Evolutionary conservation across 2,888 invertebrate species (phyloP).

Genomic region (Neria commutata): DNA sequence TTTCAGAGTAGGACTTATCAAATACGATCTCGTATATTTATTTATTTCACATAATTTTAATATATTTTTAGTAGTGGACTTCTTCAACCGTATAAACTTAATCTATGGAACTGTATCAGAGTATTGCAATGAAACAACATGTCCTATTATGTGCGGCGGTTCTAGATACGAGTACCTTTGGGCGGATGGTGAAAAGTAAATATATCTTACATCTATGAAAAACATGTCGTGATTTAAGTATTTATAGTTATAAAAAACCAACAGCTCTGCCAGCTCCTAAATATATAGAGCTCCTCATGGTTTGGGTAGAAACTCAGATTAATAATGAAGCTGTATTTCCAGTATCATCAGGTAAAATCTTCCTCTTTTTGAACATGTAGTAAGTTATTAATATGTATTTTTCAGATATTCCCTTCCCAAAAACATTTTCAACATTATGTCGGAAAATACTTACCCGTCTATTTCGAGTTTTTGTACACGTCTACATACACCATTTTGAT

Average conservation of each 20-base stretch:
- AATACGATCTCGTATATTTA: too few relatives aligned
- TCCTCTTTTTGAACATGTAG: background rate
- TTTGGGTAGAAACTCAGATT: slow-evolving; percentile 90
- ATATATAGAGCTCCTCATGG: slow-evolving; percentile 84
- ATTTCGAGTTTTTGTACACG: slow-evolving; percentile 91
- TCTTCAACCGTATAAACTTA: slow-evolving; percentile 91
- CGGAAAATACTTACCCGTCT: slow-evolving; percentile 87
- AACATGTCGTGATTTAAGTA: background rate
- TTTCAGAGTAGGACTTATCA: too few relatives aligned
- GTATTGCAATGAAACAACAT: slow-evolving; percentile 80
- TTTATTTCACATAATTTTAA: too few relatives aligned
- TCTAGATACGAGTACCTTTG: slow-evolving; percentile 88
- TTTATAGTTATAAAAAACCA: slow-evolving; percentile 71
- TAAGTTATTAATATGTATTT: slow-evolving; percentile 11
- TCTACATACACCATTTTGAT: slow-evolving; percentile 94
- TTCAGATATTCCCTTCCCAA: slow-evolving; percentile 84
- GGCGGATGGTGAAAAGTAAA: slow-evolving; percentile 78
- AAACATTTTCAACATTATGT: slow-evolving; percentile 77
- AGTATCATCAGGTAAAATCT: slow-evolving; percentile 68
- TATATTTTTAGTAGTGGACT: slow-evolving; percentile 83
- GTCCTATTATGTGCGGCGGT: slow-evolving; percentile 91
- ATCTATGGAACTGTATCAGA: slow-evolving; percentile 90
- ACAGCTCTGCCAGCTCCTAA: slow-evolving; percentile 82
- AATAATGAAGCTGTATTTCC: slow-evolving; percentile 88
- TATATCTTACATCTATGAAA: slow-evolving; percentile 1